phyloP scores from a whole-genome alignment of 2,797 vertebrate species.

The Erethizon dorsatum region DNA sequence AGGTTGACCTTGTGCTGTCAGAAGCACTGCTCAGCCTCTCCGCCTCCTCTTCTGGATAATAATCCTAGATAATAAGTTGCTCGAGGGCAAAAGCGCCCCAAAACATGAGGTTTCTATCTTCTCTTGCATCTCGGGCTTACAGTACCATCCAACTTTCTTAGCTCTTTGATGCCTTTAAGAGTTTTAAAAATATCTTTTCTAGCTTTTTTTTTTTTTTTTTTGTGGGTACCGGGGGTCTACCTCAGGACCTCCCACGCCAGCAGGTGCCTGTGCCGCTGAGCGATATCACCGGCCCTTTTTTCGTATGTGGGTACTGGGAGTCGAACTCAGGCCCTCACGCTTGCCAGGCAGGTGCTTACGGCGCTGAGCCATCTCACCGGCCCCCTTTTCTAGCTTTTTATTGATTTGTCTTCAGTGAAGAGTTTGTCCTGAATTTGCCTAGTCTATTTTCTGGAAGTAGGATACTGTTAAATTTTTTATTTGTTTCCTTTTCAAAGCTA shows the following conservation, averaged over 20 bases:
- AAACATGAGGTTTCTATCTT: background rate
- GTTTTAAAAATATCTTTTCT: background rate
- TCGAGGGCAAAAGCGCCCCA: background rate
- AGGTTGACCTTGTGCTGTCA: background rate
- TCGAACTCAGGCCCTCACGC: too few relatives aligned
- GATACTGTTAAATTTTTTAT: conserved; percentile 31
- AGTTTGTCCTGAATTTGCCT: conserved; percentile 28
- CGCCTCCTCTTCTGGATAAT: background rate
- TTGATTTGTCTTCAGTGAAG: background rate
- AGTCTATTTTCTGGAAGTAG: background rate
- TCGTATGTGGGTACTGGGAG: too few relatives aligned
- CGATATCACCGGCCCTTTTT: too few relatives aligned
- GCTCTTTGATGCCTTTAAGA: conserved; percentile 8
- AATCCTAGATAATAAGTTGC: background rate
- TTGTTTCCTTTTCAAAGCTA: conserved; percentile 49
- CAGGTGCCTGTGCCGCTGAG: too few relatives aligned
- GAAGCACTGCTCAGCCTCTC: background rate
- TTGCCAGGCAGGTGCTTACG: too few relatives aligned
- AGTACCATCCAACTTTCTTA: conserved; percentile 13
- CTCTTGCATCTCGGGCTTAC: background rate
- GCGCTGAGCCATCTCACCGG: too few relatives aligned
- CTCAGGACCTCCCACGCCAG: too few relatives aligned
- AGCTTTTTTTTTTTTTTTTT: background rate
- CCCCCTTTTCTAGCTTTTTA: background rate
- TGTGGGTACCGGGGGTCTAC: too few relatives aligned